phyloP scores from a whole-genome alignment of 23 tunicate genomes.

The Trididemnum clinides region DNA sequence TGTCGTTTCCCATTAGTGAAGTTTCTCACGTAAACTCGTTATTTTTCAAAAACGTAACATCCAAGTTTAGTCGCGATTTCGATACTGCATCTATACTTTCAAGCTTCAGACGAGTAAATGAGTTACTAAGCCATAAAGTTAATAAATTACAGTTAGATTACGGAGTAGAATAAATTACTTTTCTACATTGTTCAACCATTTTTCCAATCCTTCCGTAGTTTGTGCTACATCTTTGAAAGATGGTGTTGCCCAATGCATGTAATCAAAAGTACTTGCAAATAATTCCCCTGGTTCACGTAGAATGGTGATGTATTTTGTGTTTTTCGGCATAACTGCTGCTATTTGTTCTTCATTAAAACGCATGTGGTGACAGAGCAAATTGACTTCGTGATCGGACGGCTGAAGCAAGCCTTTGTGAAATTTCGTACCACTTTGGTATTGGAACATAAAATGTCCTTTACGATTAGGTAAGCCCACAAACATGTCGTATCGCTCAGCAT shows the following conservation, averaged over 20 bases:
- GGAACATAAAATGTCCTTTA: constrained; percentile 39
- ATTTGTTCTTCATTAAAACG: constrained; percentile 27
- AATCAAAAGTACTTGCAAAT: constrained; percentile 51
- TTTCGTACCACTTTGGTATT: constrained; percentile 31
- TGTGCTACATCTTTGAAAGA: constrained; percentile 33
- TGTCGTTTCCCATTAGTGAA: too few relatives aligned
- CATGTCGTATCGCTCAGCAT: constrained; percentile 48
- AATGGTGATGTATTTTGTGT: constrained; percentile 47
- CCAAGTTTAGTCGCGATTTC: too few relatives aligned
- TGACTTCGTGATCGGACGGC: background rate
- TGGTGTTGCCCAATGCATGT: constrained; percentile 30
- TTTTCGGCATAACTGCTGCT: constrained; percentile 27
- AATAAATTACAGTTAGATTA: too few relatives aligned
- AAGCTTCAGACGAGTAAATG: too few relatives aligned
- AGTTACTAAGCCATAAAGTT: too few relatives aligned
- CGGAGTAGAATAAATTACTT: too few relatives aligned
- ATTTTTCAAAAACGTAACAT: too few relatives aligned
- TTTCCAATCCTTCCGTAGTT: background rate
- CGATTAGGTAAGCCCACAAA: constrained; percentile 77
- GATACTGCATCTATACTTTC: too few relatives aligned
- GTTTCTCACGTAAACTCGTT: too few relatives aligned
- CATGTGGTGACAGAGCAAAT: constrained; percentile 70
- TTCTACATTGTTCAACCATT: constrained; percentile 2
- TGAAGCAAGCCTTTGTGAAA: constrained; percentile 42
- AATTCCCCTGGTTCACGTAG: constrained; percentile 44